A percentile compares a stretch with the other conserved stretches of the same genome.
Conservation (phyloP, 2,888 invertebrate species). For the Nasonovia ribisnigri region DNA sequence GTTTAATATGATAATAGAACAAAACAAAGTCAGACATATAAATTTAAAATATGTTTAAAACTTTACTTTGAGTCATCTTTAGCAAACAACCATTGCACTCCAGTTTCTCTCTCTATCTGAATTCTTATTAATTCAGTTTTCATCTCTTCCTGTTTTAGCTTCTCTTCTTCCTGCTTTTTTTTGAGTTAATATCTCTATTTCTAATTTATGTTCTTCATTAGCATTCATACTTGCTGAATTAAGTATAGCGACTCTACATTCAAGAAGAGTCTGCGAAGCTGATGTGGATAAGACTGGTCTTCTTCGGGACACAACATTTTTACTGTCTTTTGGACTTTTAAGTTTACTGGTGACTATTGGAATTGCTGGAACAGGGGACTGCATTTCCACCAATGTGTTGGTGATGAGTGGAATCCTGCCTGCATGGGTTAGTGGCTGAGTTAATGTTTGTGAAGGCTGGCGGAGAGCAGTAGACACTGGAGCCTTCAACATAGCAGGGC, state of each 20-base stretch:
- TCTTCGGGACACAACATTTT: slow-evolving; percentile 27
- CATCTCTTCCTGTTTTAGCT: slow-evolving; percentile 25
- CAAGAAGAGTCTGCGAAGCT: slow-evolving; percentile 6
- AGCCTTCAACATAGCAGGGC: not conserved
- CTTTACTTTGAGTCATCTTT: no score
- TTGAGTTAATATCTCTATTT: not conserved
- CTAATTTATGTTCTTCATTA: not conserved
- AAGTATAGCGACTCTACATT: not conserved
- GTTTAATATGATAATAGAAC: no score
- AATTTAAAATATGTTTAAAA: no score
- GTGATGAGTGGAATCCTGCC: not conserved
- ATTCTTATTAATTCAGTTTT: slow-evolving; percentile 41
- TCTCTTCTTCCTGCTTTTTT: not conserved
- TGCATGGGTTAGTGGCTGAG: not conserved
- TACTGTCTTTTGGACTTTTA: not conserved
- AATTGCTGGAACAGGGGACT: not conserved
- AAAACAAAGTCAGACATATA: no score
- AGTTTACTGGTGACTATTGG: not conserved
- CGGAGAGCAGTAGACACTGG: slow-evolving; percentile 14
- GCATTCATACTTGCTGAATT: not conserved
- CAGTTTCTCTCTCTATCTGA: not conserved
- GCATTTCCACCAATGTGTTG: not conserved
- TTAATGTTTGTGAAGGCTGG: slow-evolving; percentile 1
- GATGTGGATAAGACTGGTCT: slow-evolving; percentile 1
- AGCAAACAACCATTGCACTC: not conserved